Percentiles rank a stretch among this genome's conserved stretches.
Conservation (phyloP, 2,888 invertebrate species). For the Boloria selene region DNA sequence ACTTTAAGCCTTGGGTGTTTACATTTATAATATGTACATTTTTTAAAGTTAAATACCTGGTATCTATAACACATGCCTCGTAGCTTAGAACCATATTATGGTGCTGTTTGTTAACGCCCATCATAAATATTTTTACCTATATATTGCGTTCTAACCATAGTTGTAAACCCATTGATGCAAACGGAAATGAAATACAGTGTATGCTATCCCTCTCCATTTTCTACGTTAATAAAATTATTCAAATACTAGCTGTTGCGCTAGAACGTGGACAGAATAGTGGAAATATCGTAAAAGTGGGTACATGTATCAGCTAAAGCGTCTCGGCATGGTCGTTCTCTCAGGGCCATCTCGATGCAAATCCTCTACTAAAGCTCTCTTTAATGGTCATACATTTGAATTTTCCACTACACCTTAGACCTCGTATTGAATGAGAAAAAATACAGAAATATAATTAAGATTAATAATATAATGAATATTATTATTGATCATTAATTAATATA, state of each 20-base stretch:
- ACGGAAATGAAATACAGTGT: background rate
- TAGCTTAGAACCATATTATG: too few species aligned
- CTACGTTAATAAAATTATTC: conserved; percentile 29
- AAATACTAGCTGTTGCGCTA: conserved; percentile 24
- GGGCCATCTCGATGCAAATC: conserved; percentile 37
- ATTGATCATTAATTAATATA: too few species aligned
- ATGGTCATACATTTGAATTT: conserved; percentile 38
- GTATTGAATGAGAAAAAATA: conserved; percentile 20
- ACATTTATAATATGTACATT: too few species aligned
- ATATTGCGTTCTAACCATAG: background rate
- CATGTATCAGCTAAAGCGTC: conserved; percentile 31
- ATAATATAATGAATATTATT: background rate
- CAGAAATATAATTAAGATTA: background rate
- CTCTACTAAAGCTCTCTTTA: conserved; percentile 33
- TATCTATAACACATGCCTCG: too few species aligned
- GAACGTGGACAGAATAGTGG: conserved; percentile 19
- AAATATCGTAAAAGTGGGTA: conserved; percentile 33
- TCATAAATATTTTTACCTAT: too few species aligned
- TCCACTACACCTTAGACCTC: conserved; percentile 33
- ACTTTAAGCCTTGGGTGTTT: too few species aligned
- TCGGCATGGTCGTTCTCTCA: conserved; percentile 30
- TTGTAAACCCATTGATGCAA: background rate
- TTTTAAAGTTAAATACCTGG: too few species aligned
- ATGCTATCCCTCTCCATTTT: conserved; percentile 12
- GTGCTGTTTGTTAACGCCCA: too few species aligned